Conservation (phyloP, 2,113 vertebrate genomes). For the Eublepharis macularius region DNA sequence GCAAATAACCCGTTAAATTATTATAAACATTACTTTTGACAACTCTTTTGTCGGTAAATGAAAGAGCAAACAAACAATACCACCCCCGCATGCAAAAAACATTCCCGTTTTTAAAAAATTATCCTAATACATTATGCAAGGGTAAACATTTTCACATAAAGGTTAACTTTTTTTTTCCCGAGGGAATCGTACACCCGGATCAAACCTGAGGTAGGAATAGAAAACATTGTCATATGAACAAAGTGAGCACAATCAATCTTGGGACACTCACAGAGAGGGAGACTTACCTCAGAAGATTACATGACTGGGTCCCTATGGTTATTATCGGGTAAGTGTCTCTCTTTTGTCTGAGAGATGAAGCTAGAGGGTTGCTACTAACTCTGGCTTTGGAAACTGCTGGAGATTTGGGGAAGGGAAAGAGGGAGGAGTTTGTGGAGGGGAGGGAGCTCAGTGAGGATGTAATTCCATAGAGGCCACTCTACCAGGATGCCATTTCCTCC, state of each 20-base stretch:
- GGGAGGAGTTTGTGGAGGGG: too few species aligned
- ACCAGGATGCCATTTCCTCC: too few species aligned
- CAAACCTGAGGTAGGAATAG: slow-evolving; percentile 9
- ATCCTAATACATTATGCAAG: not conserved
- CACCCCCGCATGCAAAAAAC: slow-evolving; percentile 34
- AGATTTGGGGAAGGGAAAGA: too few species aligned
- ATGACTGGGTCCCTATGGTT: not conserved
- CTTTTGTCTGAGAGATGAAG: not conserved
- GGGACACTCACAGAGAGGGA: slow-evolving; percentile 7
- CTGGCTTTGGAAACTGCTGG: too few species aligned
- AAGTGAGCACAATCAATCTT: slow-evolving; percentile 55
- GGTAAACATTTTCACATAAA: slow-evolving; percentile 23
- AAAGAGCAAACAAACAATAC: slow-evolving; percentile 69
- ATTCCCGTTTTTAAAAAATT: not conserved
- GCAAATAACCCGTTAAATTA: slow-evolving; percentile 98
- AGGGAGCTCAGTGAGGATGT: too few species aligned
- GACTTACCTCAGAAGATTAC: not conserved
- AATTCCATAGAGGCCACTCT: too few species aligned
- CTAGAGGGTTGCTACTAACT: too few species aligned
- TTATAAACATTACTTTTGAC: slow-evolving; percentile 90
- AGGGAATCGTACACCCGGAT: not conserved
- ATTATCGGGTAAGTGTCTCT: not conserved
- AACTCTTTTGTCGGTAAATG: slow-evolving; percentile 80
- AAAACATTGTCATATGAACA: slow-evolving; percentile 40
- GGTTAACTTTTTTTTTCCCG: not conserved